Percentiles rank a stretch among this genome's conserved stretches.
Evolutionary conservation across 1,140 invertebrate species (phyloP).

Genomic region (Bombus cullumanus): DNA sequence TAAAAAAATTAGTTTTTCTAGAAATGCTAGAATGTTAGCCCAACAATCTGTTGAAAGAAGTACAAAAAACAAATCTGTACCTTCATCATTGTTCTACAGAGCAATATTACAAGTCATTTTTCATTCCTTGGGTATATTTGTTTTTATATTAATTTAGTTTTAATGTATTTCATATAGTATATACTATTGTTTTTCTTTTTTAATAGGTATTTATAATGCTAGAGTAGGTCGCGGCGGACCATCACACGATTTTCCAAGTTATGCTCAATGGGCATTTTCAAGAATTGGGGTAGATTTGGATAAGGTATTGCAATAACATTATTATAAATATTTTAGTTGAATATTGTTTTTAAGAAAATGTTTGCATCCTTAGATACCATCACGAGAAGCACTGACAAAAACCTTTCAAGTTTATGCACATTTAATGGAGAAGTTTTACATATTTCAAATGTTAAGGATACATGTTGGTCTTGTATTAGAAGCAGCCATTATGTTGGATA

Average conservation of each 20-base stretch:
- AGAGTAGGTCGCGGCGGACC: constrained; percentile 82
- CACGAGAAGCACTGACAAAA: constrained; percentile 81
- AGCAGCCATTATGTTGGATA: constrained; percentile 92
- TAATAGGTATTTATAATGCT: constrained; percentile 80
- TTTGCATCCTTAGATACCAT: constrained; percentile 78
- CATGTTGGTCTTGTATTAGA: constrained; percentile 93
- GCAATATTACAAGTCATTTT: constrained; percentile 88
- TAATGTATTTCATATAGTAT: neutral
- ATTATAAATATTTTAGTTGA: neutral
- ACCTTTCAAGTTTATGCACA: constrained; percentile 80
- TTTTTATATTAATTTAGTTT: constrained; percentile 56
- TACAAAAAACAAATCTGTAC: constrained; percentile 83
- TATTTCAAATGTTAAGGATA: constrained; percentile 92
- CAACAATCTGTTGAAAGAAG: constrained; percentile 90
- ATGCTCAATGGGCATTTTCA: constrained; percentile 85
- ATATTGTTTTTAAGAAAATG: neutral
- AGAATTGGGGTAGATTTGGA: constrained; percentile 80
- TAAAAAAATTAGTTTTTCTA: constrained; percentile 84
- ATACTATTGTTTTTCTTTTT: constrained; percentile 41
- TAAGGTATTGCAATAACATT: constrained; percentile 68
- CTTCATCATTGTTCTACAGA: constrained; percentile 87
- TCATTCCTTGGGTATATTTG: constrained; percentile 70
- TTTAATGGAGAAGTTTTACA: constrained; percentile 86
- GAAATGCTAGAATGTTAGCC: constrained; percentile 92
- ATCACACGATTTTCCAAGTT: constrained; percentile 84